A percentile compares a stretch with the other conserved stretches of the same genome.
phyloP scores from a whole-genome alignment of 2,888 invertebrate species.

The Diarsia dahlii region DNA sequence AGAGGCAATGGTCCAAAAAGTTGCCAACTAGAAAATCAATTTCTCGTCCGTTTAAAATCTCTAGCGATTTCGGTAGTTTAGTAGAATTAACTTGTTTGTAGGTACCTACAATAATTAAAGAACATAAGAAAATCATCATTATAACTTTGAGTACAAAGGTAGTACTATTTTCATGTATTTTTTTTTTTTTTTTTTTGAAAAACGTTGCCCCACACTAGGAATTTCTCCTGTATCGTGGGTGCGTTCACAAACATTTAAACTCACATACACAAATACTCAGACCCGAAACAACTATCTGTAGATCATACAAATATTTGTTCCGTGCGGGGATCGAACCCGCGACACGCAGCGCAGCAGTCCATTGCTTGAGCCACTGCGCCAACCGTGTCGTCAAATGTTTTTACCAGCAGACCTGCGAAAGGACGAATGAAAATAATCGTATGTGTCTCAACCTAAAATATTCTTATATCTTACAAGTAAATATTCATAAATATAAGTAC shows the following conservation, averaged over 20 bases:
- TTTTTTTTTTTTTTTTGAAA: too few relatives aligned
- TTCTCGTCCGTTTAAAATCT: background rate
- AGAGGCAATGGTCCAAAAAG: slow-evolving; percentile 1
- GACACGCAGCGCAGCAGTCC: too few relatives aligned
- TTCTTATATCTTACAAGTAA: background rate
- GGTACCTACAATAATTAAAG: background rate
- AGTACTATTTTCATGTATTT: background rate
- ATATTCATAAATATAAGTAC: background rate
- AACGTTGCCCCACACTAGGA: too few relatives aligned
- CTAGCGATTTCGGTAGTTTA: background rate
- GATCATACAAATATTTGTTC: too few relatives aligned
- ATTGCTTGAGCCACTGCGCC: too few relatives aligned
- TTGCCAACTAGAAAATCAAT: background rate
- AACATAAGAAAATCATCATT: background rate
- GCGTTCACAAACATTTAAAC: too few relatives aligned
- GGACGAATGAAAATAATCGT: background rate
- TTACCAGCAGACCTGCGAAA: background rate
- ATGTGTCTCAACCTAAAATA: background rate
- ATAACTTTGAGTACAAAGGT: background rate
- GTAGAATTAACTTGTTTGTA: background rate
- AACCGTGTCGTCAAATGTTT: too few relatives aligned
- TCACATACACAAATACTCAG: too few relatives aligned
- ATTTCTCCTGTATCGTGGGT: too few relatives aligned
- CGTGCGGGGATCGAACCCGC: too few relatives aligned
- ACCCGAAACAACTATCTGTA: too few relatives aligned